Evolutionary conservation across 2,113 vertebrate genomes (phyloP), one percentile per base, ranked within the genome.

Genomic region (Bombycilla garrulus): DNA sequence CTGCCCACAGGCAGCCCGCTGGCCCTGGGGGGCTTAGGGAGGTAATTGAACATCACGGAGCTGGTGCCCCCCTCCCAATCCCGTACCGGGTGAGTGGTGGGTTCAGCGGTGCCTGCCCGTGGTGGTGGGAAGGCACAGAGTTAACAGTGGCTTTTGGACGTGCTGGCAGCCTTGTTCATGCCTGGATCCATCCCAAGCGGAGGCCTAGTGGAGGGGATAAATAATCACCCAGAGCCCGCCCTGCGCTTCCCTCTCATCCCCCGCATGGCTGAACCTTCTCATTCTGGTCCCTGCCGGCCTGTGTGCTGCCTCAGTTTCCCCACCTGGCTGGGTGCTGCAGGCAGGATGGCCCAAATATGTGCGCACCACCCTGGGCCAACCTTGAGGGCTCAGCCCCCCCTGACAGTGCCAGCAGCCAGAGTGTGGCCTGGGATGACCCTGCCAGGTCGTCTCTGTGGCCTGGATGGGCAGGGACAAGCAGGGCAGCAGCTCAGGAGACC

Each of bases 141-240:
- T 94, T 93, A 96, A 95, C 19, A 20, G 93, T 9, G 10, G 86
- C 8, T 25, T 80, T 93, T 67, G 71, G 76, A 90, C 31, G 42
- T 94, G 95, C 95, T 95, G 93, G 93, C 95, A 93, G 90, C 67
- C 94, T 65, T 95, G 86, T 92, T 90, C 24, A 19, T 58, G 79
- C 66, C 92, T 97, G 96, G 96, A 97, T 73, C 54, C 1, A 4
- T 79, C 92, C 95, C 95, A 96, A 92, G 86, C 0, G 7, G 96
- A 92, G 96, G 96, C 96, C 96, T 92, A 82, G 79, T 36, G 12
- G 79, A 95, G 92, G 95, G 96, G 92, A 95, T 95, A 97, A 94
- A 95, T 96, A 67, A 80, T 93, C 25, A 2, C 57, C 70, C 78
- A 61, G 66, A 14, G 10, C 56, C 83, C 3, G 77, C 81, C 81